These are phyloP conservation scores for Hylyphantes graminicola DNA, from an alignment of 1,140 invertebrate genomes.

Conservation along the genomic window DNA sequence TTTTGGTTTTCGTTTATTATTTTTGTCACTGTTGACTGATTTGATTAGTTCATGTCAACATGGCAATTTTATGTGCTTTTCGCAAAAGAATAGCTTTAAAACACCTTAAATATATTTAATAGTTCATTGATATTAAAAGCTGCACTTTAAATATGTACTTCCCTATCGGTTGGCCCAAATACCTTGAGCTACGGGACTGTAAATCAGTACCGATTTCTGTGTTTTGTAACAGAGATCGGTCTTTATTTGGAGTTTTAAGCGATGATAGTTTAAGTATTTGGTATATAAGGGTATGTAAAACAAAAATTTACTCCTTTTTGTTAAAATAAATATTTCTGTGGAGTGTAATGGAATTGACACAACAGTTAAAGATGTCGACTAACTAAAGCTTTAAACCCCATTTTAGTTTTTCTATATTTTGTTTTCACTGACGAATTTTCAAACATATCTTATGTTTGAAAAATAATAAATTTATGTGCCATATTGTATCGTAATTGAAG, in stretches of 20 bases:
- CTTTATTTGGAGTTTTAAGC: slow-evolving; percentile 63
- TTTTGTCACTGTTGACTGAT: slow-evolving; percentile 19
- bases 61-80: background rate
- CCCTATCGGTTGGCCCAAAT: slow-evolving; percentile 65
- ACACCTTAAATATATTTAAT: background rate
- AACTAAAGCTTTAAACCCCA: too few relatives aligned
- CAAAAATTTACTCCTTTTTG: background rate
- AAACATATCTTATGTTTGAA: too few relatives aligned
- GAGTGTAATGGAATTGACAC: background rate
- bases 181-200: slow-evolving; percentile 52
- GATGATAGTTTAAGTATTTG: slow-evolving; percentile 61
- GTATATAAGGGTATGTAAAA: slow-evolving; percentile 62
- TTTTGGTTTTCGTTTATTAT: slow-evolving; percentile 7
- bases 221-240: slow-evolving; percentile 63
- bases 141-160: slow-evolving; percentile 62
- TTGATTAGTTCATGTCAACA: slow-evolving; percentile 38
- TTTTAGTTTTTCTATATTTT: too few relatives aligned
- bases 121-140: background rate
- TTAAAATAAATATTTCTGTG: background rate
- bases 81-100: background rate
- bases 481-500: too few relatives aligned
- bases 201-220: slow-evolving; percentile 63
- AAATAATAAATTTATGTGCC: too few relatives aligned
- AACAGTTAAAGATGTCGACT: too few relatives aligned
- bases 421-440: too few relatives aligned